These are phyloP conservation scores for Yponomeuta cagnagella DNA, from an alignment of 2,888 invertebrate genomes.

Conservation along the genomic window DNA sequence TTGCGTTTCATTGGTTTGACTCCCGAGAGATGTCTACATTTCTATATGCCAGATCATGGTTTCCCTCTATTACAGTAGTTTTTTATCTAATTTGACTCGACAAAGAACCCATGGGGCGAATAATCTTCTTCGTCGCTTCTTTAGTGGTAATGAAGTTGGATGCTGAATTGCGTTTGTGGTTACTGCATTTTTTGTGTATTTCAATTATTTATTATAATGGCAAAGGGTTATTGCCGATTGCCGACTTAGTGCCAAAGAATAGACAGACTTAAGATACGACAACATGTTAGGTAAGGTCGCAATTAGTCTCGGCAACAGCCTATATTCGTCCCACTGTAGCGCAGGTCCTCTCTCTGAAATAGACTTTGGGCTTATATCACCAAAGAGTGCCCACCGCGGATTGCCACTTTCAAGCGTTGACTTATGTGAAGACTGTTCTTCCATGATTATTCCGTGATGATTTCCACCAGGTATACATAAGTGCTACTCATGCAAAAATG, in stretches of 20 bases:
- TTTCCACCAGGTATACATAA: no score
- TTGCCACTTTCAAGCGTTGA: no score
- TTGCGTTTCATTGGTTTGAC: background rate
- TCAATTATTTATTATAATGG: conserved; percentile 57
- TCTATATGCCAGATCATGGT: conserved; percentile 46
- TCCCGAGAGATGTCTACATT: conserved; percentile 8
- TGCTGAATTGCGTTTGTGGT: conserved; percentile 32
- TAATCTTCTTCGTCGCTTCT: conserved; percentile 23
- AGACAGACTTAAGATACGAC: background rate
- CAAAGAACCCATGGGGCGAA: conserved; percentile 13
- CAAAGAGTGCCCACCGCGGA: no score
- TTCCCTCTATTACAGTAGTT: conserved; percentile 28
- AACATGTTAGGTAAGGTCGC: background rate
- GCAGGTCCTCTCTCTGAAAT: no score
- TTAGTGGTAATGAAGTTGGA: conserved; percentile 49
- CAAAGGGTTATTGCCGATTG: conserved; percentile 36
- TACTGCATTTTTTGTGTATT: conserved; percentile 44
- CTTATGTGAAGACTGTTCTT: no score
- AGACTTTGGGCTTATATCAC: no score
- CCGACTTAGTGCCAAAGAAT: conserved; percentile 35
- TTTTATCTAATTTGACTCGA: conserved; percentile 29
- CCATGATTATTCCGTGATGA: no score
- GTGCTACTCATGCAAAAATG: no score
- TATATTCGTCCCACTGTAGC: no score
- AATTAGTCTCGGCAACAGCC: background rate